A percentile compares a stretch with the other conserved stretches of the same genome.
These are phyloP conservation scores for Cepaea hortensis DNA, from an alignment of 2,888 invertebrate species.

Conservation along the genomic window DNA sequence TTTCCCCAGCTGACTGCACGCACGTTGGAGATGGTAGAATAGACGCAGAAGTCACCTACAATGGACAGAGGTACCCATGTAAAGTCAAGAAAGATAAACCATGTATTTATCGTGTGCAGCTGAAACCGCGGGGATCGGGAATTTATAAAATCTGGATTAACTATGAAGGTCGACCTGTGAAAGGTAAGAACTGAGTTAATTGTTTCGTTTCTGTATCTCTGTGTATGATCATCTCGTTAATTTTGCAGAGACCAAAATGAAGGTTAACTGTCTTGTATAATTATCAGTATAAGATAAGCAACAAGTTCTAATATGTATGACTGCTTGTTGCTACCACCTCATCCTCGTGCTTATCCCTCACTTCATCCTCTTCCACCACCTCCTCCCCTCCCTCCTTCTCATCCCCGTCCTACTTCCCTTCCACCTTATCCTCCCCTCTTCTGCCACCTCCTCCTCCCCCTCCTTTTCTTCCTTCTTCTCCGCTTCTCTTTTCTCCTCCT, in stretches of 20 bases:
- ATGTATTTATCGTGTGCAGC: constrained; percentile 79
- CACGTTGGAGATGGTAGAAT: constrained; percentile 91
- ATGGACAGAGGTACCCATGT: constrained; percentile 81
- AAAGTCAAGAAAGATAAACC: constrained; percentile 83
- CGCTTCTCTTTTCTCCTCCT: neutral
- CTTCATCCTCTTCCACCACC: too few species aligned
- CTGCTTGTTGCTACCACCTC: too few species aligned
- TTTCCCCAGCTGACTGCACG: constrained; percentile 82
- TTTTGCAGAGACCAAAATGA: too few species aligned
- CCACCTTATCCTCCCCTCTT: neutral
- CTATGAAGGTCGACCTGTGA: constrained; percentile 92
- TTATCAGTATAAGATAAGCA: too few species aligned
- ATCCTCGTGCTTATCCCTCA: too few species aligned
- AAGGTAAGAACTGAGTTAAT: constrained; percentile 77
- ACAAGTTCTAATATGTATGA: too few species aligned
- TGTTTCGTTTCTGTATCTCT: too few species aligned
- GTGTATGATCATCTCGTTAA: too few species aligned
- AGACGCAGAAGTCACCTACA: constrained; percentile 90
- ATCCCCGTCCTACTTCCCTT: neutral
- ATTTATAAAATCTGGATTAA: constrained; percentile 89
- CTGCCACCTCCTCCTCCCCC: neutral
- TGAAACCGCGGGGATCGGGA: constrained; percentile 80
- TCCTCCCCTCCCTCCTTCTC: too few species aligned
- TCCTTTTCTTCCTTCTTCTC: neutral
- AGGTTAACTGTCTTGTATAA: too few species aligned